Percentiles rank a stretch among this genome's conserved stretches.
Evolutionary conservation across 2,888 invertebrate species (phyloP).

Genomic region (Pandemis heparana): DNA sequence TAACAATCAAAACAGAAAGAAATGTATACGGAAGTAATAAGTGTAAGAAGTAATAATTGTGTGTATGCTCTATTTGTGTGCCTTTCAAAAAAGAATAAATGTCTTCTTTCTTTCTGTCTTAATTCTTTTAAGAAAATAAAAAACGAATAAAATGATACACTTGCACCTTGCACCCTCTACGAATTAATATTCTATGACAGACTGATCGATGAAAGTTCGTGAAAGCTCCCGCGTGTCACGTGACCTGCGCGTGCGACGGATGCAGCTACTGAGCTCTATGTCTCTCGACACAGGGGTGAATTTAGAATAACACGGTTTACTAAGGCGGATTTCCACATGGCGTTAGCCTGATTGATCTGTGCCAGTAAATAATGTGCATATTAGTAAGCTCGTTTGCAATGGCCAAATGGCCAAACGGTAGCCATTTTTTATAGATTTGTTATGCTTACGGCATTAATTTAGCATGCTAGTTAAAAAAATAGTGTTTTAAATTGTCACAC

Average conservation of each 20-base stretch:
- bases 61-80: too few relatives aligned
- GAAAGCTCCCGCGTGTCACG: slow-evolving; percentile 60
- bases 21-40: too few relatives aligned
- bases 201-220: slow-evolving; percentile 49
- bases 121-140: too few relatives aligned
- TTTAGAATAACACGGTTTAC: neutral
- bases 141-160: neutral
- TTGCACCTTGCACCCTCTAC: neutral
- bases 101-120: too few relatives aligned
- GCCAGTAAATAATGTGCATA: slow-evolving; percentile 61
- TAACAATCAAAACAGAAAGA: too few relatives aligned
- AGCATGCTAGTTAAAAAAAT: neutral
- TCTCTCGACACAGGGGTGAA: neutral
- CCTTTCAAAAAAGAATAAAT: too few relatives aligned
- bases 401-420: slow-evolving; percentile 29
- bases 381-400: slow-evolving; percentile 53
- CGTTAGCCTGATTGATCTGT: slow-evolving; percentile 62
- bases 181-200: slow-evolving; percentile 50
- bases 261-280: slow-evolving; percentile 44
- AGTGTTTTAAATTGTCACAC: neutral
- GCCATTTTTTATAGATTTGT: slow-evolving; percentile 27
- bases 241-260: slow-evolving; percentile 60
- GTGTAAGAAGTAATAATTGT: too few relatives aligned
- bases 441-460: slow-evolving; percentile 2
- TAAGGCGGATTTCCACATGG: slow-evolving; percentile 43